Percentiles rank a stretch among this genome's conserved stretches.
These are phyloP conservation scores for Diploscapter pachys DNA, from an alignment of 1,140 invertebrate species.

Conservation along the genomic window DNA sequence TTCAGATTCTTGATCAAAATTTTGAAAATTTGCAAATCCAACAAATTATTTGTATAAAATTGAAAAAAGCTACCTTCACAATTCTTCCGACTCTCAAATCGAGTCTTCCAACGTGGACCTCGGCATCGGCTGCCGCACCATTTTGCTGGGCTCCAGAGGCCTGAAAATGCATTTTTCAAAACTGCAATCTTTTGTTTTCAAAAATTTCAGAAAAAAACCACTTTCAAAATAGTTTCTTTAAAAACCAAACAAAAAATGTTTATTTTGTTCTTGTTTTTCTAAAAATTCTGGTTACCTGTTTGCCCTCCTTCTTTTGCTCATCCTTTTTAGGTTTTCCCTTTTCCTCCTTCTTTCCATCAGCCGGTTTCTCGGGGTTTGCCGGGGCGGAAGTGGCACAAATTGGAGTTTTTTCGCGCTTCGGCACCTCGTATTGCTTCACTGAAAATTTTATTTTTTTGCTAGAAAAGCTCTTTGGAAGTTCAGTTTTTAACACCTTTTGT, in stretches of 20 bases:
- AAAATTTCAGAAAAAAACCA: no score
- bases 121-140: slow-evolving; percentile 33
- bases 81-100: slow-evolving; percentile 83
- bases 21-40: no score
- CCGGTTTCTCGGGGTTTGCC: background rate
- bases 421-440: slow-evolving; percentile 21
- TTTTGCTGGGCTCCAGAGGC: no score
- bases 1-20: no score
- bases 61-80: slow-evolving; percentile 53
- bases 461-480: background rate
- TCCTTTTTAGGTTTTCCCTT: slow-evolving; percentile 7
- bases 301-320: slow-evolving; percentile 20
- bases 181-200: no score
- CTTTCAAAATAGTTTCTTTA: background rate
- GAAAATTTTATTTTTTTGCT: background rate
- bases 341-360: slow-evolving; percentile 13
- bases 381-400: slow-evolving; percentile 7
- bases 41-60: no score
- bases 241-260: background rate
- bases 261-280: slow-evolving; percentile 31
- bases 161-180: no score
- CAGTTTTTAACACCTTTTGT: slow-evolving; percentile 9
- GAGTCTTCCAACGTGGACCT: slow-evolving; percentile 61
- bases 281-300: background rate
- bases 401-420: background rate